These are phyloP conservation scores for Apistogramma diplotaenia DNA, from an alignment of 2,113 vertebrate genomes.

Conservation along the genomic window DNA sequence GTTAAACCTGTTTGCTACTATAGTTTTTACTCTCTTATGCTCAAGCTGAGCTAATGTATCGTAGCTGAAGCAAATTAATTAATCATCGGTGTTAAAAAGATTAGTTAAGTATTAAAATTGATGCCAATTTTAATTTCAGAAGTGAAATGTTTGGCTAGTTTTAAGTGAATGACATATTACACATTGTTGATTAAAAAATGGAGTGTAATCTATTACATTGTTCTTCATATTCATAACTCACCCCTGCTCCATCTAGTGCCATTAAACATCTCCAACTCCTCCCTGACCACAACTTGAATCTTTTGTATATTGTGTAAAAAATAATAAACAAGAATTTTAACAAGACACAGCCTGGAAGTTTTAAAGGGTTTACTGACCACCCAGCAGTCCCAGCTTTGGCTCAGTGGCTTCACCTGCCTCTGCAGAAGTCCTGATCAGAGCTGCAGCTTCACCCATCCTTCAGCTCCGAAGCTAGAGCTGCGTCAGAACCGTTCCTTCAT, in stretches of 20 bases:
- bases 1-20: background rate
- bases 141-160: background rate
- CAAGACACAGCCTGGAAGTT: background rate
- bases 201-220: background rate
- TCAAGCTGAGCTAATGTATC: background rate
- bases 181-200: background rate
- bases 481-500: background rate
- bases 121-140: background rate
- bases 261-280: background rate
- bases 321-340: background rate
- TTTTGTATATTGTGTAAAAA: background rate
- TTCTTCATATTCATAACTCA: background rate
- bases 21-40: background rate
- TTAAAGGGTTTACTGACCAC: background rate
- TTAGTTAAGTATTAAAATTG: background rate
- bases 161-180: background rate
- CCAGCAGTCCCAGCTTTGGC: background rate
- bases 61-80: background rate
- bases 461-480: background rate
- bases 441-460: background rate
- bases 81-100: background rate
- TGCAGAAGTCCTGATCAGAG: background rate
- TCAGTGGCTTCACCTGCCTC: background rate
- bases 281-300: background rate
- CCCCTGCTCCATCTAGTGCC: background rate